Base-by-base conservation (phyloP, 2,888 invertebrate species). In the Drosophila rubida region DNA sequence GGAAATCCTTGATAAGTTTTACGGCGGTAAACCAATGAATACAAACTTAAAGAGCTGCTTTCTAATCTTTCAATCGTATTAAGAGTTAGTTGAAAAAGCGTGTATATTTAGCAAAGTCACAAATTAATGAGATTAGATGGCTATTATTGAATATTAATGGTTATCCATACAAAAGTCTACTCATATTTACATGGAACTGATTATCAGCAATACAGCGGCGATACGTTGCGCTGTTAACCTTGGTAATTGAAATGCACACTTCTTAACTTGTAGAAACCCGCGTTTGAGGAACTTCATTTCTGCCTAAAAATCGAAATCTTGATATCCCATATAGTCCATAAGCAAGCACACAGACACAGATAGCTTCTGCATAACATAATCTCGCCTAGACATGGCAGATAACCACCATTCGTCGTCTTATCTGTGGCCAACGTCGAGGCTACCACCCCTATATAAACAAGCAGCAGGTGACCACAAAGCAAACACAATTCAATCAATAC, bases 401-500 rank as follows among this genome's bases (percentile, higher is more conserved):
- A 54, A 53, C 46, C 39, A 49, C 22, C 11, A 5, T 13, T 6
- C 11, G n/a, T 9, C 30, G 13, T 22, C 44, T 54, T 66, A 53
- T 25, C 41, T 30, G 9, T 23, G 19, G 55, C 49, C 50, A 48
- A 4, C 42, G 16, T n/a, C 13, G 8, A 8, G 41, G 16, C 13
- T 11, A 11, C 2, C 8, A 23, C 11, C 11, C 4, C 0, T 41
- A 70, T 71, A 71, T 39, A 71, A 69, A 44, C 14, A 3, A 2
- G 11, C 0, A 46, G 0, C 8, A 3, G 22, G n/a, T 19, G 25
- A 13, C 4, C 32, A n/a, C 16, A 27, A 32, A 14, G 6, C 13
- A 25, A 54, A 22, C 65, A 65, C 42, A 30, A 57, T 23, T 35
- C 27, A 48, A 48, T 66, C 51, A 22, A 57, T 53, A 23, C 14